Conservation (phyloP, 2,113 vertebrate species). For the Hemiscyllium ocellatum region DNA sequence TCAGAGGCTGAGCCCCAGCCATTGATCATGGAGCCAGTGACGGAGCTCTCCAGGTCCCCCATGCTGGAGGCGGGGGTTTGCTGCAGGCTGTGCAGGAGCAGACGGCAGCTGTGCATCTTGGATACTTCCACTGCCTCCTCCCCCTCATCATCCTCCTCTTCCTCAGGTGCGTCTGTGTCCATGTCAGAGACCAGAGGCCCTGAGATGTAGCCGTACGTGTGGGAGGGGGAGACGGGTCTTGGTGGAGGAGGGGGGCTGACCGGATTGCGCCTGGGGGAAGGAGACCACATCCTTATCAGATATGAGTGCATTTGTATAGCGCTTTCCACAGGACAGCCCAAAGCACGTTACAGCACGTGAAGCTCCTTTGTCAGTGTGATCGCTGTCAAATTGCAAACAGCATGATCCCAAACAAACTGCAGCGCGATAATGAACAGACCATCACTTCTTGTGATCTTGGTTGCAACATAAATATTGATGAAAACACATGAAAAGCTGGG, state of each 20-base stretch:
- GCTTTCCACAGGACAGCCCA: not conserved
- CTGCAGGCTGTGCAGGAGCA: constrained; percentile 82
- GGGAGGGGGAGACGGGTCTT: constrained; percentile 81
- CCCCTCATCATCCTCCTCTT: constrained; percentile 63
- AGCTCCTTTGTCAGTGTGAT: not conserved
- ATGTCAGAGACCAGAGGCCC: constrained; percentile 82
- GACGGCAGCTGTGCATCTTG: constrained; percentile 80
- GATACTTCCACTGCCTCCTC: constrained; percentile 68
- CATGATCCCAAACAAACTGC: not conserved
- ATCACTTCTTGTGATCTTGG: too few species aligned
- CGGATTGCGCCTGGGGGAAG: constrained; percentile 66
- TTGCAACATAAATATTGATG: too few species aligned
- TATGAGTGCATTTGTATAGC: not conserved
- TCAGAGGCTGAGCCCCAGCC: constrained; percentile 97
- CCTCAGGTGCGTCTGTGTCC: constrained; percentile 86
- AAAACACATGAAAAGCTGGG: too few species aligned
- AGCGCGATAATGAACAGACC: not conserved
- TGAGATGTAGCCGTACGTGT: constrained; percentile 92
- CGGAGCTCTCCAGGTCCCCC: constrained; percentile 92
- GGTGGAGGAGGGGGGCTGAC: constrained; percentile 87
- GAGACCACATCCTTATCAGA: not conserved
- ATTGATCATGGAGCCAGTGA: constrained; percentile 98
- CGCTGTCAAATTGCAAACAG: not conserved
- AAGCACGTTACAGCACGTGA: not conserved
- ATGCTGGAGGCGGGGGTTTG: constrained; percentile 94